Base-by-base conservation (phyloP, 2,797 vertebrate genomes). In the Valencia hispanica region DNA sequence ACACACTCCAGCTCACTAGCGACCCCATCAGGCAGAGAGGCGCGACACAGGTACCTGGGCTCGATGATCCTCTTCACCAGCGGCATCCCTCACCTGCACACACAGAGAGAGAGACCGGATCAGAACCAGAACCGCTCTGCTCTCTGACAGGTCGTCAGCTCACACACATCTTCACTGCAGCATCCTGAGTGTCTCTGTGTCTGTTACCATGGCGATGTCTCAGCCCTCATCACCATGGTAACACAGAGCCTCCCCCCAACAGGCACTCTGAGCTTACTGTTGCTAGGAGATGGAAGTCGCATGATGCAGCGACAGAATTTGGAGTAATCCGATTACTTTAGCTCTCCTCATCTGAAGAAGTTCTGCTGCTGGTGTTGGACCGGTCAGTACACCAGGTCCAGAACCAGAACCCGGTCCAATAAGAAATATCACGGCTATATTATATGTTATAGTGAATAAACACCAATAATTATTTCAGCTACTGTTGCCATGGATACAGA, bases 21-120 rank as follows among this genome's bases (percentile, higher is more conserved):
- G 74, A 98, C 97, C 22, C 94, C 96, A 18, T 97, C 96, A 0
- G 97, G 97, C 39, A 98, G 88, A 15, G 95, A 96, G 9, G 96
- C 96, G 0, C 96, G 96, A 90, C 97, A 98, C 53, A 98, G 91
- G 85, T 97, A 96, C 92, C 96, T 91, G 39, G 97, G 97, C 83
- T 98, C 97, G 0, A 98, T 97, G 80, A 95, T 97, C 89, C 97
- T 95, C 94, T 97, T 97, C 84, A 98, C 97, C 93, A 98, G 88
- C 0, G 97, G 97, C 97, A 98, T 98, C 70, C 61, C 83, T 90
- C 14, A 45, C 79, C 88, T 91, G 87, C 39, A 25, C 57, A 59
- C 30, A 70, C 45, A 47, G 5, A 45, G 5, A 45, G 43, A n/a
- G n/a, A n/a, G 36, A 39, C 36, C 36, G 36, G 36, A 6, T 39